Evolutionary conservation across 2,797 vertebrate species (phyloP).

Genomic region (Syngnathus rostellatus): DNA sequence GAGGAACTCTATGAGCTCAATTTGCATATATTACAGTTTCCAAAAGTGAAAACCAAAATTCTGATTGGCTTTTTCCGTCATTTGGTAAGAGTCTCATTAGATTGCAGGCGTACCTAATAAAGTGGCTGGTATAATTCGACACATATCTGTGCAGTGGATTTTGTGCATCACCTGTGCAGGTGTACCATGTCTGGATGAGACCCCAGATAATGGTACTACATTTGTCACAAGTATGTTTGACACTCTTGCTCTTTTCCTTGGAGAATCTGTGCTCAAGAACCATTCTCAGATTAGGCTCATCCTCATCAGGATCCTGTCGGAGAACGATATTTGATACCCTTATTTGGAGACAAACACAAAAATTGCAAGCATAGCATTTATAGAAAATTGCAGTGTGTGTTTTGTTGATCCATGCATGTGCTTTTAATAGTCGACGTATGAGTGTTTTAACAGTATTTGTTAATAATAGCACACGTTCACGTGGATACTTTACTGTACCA

Average conservation of each 20-base stretch:
- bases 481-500: too few relatives aligned
- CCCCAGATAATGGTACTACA: slow-evolving; percentile 95
- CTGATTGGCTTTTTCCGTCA: too few relatives aligned
- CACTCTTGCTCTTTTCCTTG: slow-evolving; percentile 97
- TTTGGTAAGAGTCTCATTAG: too few relatives aligned
- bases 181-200: slow-evolving; percentile 98
- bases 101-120: neutral
- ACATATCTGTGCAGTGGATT: neutral
- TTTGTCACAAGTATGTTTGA: slow-evolving; percentile 94
- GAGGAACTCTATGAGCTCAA: too few relatives aligned
- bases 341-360: neutral
- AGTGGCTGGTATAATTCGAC: neutral
- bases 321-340: neutral
- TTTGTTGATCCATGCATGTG: too few relatives aligned
- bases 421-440: too few relatives aligned
- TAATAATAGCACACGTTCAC: too few relatives aligned
- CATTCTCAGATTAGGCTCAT: slow-evolving; percentile 85
- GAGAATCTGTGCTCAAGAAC: slow-evolving; percentile 91
- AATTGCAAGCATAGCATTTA: neutral
- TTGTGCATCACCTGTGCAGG: slow-evolving; percentile 81
- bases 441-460: too few relatives aligned
- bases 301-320: slow-evolving; percentile 84
- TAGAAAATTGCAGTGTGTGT: neutral
- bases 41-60: too few relatives aligned
- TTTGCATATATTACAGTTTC: too few relatives aligned